Conservation (phyloP, 2,113 vertebrate species). For the Paramormyrops kingsleyae region DNA sequence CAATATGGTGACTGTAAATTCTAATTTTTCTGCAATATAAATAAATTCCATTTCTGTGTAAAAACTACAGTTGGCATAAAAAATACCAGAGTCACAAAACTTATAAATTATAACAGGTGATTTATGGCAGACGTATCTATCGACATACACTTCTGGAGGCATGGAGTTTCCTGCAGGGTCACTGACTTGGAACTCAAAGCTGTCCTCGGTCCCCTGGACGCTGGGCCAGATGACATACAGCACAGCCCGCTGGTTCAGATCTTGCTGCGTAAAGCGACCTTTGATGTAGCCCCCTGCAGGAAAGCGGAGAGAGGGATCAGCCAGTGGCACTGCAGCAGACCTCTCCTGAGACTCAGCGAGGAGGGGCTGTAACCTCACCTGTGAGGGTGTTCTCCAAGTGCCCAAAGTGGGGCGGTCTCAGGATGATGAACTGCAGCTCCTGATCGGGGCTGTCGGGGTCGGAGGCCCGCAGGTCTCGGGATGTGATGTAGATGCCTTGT, state of each 20-base stretch:
- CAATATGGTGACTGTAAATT: neutral
- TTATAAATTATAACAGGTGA: neutral
- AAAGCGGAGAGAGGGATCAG: neutral
- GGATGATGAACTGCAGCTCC: slow-evolving; percentile 53
- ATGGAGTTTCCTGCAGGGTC: slow-evolving; percentile 57
- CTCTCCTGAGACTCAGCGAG: neutral
- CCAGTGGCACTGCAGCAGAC: neutral
- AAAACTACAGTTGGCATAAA: neutral
- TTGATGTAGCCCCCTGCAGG: slow-evolving; percentile 55
- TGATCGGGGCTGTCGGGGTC: slow-evolving; percentile 46
- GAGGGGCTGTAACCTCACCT: slow-evolving; percentile 31
- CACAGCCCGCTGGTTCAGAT: slow-evolving; percentile 53
- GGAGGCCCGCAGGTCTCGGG: slow-evolving; percentile 45
- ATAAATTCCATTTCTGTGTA: neutral
- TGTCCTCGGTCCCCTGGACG: slow-evolving; percentile 52
- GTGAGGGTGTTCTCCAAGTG: slow-evolving; percentile 57
- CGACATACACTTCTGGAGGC: slow-evolving; percentile 50
- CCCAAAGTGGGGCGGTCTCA: slow-evolving; percentile 44
- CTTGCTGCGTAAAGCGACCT: slow-evolving; percentile 53
- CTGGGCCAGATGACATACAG: slow-evolving; percentile 50
- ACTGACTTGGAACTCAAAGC: slow-evolving; percentile 55
- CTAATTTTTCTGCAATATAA: neutral
- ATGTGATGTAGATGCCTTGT: slow-evolving; percentile 44
- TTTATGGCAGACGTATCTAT: neutral
- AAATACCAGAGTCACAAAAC: neutral